These are phyloP conservation scores for Mythimna albipuncta DNA, from an alignment of 2,888 invertebrate genomes.

Conservation along the genomic window DNA sequence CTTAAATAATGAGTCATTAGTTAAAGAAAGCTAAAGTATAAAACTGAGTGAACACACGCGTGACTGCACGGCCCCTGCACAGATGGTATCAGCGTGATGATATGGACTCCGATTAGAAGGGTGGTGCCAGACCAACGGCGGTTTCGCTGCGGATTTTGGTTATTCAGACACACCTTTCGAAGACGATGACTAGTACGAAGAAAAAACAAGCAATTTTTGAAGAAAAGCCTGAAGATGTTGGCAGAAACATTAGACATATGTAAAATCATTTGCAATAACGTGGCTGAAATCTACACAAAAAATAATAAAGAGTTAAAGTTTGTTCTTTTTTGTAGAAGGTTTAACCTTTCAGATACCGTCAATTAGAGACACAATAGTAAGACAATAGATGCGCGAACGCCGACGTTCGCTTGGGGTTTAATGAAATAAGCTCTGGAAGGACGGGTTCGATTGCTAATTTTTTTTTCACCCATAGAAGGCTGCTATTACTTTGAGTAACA, in stretches of 20 bases:
- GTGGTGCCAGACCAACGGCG: conserved; percentile 50
- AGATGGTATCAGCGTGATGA: conserved; percentile 75
- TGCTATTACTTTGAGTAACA: too few species aligned
- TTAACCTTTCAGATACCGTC: too few species aligned
- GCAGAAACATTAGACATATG: not conserved
- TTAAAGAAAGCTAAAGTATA: conserved; percentile 73
- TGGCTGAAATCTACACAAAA: too few species aligned
- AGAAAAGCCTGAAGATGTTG: not conserved
- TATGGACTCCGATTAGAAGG: conserved; percentile 59
- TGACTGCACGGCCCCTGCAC: conserved; percentile 73
- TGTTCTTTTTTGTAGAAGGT: too few species aligned
- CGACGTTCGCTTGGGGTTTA: too few species aligned
- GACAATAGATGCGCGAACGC: too few species aligned
- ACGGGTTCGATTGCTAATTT: too few species aligned
- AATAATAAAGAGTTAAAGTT: too few species aligned
- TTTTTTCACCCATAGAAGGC: too few species aligned
- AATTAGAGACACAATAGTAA: too few species aligned
- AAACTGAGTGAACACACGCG: conserved; percentile 72
- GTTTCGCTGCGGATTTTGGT: conserved; percentile 48
- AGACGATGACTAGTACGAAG: conserved; percentile 7
- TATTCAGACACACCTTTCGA: conserved; percentile 20
- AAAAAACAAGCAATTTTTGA: not conserved
- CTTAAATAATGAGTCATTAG: conserved; percentile 66
- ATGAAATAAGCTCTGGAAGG: too few species aligned
- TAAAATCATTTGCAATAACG: too few species aligned